phyloP scores from a whole-genome alignment of 2,888 invertebrate species.

The Idaea aversata region DNA sequence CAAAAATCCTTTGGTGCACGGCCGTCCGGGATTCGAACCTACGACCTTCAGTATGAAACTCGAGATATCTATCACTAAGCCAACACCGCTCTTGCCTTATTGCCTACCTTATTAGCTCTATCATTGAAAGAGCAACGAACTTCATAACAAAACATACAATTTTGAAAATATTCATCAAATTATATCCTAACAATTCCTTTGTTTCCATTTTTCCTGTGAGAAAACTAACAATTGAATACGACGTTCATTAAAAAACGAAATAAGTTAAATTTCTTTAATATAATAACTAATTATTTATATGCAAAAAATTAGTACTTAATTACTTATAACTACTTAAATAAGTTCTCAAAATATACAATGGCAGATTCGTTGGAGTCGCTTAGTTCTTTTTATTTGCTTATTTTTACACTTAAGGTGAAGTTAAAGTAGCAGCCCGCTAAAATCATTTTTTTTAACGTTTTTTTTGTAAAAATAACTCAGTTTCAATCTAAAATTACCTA shows the following conservation, averaged over 20 bases:
- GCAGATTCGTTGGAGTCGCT: conserved; percentile 12
- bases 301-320: conserved; percentile 46
- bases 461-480: too few relatives aligned
- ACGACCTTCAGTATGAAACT: too few relatives aligned
- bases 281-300: conserved; percentile 24
- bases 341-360: neutral
- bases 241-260: conserved; percentile 45
- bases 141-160: conserved; percentile 52
- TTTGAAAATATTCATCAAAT: conserved; percentile 45
- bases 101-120: too few relatives aligned
- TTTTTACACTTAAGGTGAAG: conserved; percentile 5
- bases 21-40: too few relatives aligned
- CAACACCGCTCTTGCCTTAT: too few relatives aligned
- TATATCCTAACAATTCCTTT: conserved; percentile 58
- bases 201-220: conserved; percentile 50
- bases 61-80: too few relatives aligned
- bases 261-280: conserved; percentile 40
- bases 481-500: too few relatives aligned
- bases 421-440: too few relatives aligned
- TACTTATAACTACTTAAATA: conserved; percentile 26
- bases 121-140: conserved; percentile 57
- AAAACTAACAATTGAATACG: conserved; percentile 43
- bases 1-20: too few relatives aligned
- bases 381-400: conserved; percentile 28
- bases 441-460: too few relatives aligned